A percentile compares a stretch with the other conserved stretches of the same genome.
phyloP scores from a whole-genome alignment of 2,113 vertebrate species.

The Gavia stellata region DNA sequence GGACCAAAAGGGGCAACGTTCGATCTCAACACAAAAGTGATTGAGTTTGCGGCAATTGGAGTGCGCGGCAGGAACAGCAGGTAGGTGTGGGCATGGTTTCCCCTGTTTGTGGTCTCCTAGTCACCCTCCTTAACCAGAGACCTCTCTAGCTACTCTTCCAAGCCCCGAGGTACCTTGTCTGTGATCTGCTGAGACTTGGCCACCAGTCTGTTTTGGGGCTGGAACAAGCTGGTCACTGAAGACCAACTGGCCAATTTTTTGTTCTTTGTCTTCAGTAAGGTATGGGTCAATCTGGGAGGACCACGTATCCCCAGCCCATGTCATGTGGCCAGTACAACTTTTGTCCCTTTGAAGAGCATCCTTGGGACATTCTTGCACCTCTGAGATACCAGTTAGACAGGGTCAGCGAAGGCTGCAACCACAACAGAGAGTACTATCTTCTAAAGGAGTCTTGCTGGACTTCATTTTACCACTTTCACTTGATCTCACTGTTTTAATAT shows the following conservation, averaged over 20 bases:
- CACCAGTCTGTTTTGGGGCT: not conserved
- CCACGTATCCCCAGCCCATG: not conserved
- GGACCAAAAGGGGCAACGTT: conserved; percentile 31
- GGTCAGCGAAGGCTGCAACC: not conserved
- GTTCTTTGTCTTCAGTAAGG: not conserved
- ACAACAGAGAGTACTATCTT: not conserved
- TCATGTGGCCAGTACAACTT: not conserved
- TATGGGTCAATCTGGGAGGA: not conserved
- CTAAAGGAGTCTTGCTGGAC: not conserved
- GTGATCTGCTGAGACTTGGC: not conserved
- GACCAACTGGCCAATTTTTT: not conserved
- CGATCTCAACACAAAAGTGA: conserved; percentile 74
- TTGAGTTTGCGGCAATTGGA: conserved; percentile 80
- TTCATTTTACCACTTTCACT: not conserved
- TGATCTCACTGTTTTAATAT: not conserved
- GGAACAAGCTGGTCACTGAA: not conserved
- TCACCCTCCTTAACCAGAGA: not conserved
- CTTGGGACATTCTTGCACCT: not conserved
- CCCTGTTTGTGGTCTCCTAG: not conserved
- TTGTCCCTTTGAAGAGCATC: not conserved
- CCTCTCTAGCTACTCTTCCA: not conserved
- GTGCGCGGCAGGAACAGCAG: conserved; percentile 59
- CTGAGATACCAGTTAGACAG: not conserved
- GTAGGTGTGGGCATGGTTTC: conserved; percentile 54
- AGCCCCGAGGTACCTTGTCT: not conserved